These are phyloP conservation scores for Eupsittula cactorum DNA, from an alignment of 2,113 vertebrate genomes.

Conservation along the genomic window DNA sequence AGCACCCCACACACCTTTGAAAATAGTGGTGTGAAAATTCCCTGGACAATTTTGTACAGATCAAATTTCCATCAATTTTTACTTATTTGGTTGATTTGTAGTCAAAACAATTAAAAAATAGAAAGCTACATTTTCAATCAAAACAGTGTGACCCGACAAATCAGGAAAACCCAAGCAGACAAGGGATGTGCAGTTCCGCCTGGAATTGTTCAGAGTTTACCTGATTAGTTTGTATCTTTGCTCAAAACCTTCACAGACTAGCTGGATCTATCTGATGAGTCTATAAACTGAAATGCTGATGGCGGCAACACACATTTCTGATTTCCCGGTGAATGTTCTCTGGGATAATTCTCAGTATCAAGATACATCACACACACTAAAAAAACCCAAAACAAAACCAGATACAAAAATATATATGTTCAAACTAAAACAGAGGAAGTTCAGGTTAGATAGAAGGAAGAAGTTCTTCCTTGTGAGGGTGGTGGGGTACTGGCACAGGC, in stretches of 20 bases:
- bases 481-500: not conserved
- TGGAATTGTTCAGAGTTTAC: not conserved
- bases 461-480: not conserved
- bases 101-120: not conserved
- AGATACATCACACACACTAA: not conserved
- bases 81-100: not conserved
- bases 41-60: not conserved
- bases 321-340: not conserved
- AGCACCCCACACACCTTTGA: not conserved
- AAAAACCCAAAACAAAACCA: not conserved
- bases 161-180: not conserved
- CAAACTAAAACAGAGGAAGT: not conserved
- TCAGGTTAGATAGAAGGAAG: not conserved
- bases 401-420: not conserved
- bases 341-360: not conserved
- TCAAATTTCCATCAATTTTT: not conserved
- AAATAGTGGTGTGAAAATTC: not conserved
- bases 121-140: not conserved
- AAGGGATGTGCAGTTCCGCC: fast-evolving
- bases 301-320: not conserved
- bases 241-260: not conserved
- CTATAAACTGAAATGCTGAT: not conserved
- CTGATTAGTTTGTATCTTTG: not conserved
- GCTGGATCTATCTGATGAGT: not conserved
- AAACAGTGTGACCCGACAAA: not conserved